Percentiles rank a stretch among this genome's conserved stretches.
phyloP scores from a whole-genome alignment of 2,113 vertebrate species.

The Caloenas nicobarica region DNA sequence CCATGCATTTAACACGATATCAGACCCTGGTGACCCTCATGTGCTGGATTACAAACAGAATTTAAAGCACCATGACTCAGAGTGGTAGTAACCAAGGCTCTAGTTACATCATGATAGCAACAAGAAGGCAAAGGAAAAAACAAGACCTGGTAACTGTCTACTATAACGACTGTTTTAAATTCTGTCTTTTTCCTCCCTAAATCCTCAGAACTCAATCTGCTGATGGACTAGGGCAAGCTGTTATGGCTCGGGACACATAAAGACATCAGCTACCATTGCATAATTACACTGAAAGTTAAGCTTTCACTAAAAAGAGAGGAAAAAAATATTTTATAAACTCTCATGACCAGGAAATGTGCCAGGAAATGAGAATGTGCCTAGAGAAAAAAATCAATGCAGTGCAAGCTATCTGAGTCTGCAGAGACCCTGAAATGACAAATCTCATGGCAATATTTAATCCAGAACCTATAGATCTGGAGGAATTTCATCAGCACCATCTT shows the following conservation, averaged over 20 bases:
- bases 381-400: background rate
- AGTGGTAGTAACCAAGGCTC: background rate
- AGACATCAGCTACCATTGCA: accelerated
- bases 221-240: background rate
- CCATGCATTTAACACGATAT: background rate
- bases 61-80: background rate
- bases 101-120: background rate
- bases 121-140: background rate
- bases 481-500: background rate
- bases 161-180: background rate
- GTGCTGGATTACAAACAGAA: background rate
- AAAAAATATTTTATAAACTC: background rate
- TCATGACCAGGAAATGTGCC: background rate
- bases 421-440: conserved; percentile 2
- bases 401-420: background rate
- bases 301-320: background rate
- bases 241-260: background rate
- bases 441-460: background rate
- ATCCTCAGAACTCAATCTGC: background rate
- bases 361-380: background rate
- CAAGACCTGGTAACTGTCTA: background rate
- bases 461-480: background rate
- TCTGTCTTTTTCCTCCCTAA: background rate
- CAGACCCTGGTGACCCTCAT: background rate
- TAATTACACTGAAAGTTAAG: background rate